Evolutionary conservation across 2,797 vertebrate genomes (phyloP).

Genomic region (Rhincodon typus): DNA sequence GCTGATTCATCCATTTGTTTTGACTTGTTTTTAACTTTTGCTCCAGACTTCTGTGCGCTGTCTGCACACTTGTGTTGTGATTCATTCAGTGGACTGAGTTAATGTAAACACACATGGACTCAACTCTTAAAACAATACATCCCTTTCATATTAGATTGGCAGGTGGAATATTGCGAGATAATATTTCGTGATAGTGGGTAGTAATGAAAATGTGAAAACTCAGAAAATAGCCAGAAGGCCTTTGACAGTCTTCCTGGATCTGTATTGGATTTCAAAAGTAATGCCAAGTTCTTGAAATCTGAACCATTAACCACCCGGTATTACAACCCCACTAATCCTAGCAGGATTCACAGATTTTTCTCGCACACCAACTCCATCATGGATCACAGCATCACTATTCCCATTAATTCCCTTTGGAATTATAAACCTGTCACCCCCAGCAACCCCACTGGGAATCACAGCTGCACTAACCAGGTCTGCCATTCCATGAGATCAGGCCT

Average conservation of each 20-base stretch:
- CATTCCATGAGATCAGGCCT: not conserved
- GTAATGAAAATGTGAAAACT: not conserved
- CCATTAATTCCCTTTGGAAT: too few species aligned
- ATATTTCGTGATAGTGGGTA: not conserved
- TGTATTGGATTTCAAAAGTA: not conserved
- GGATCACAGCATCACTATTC: too few species aligned
- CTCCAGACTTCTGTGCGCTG: not conserved
- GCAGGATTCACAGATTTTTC: not conserved
- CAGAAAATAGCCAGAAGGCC: not conserved
- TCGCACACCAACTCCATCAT: too few species aligned
- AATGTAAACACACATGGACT: not conserved
- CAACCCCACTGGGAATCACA: too few species aligned
- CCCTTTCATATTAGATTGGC: not conserved
- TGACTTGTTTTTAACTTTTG: not conserved
- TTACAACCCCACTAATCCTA: not conserved
- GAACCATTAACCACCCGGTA: too few species aligned
- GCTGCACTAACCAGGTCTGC: not conserved
- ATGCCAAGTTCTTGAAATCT: not conserved
- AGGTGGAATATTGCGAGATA: not conserved
- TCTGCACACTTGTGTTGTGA: too few species aligned
- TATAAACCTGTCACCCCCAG: too few species aligned
- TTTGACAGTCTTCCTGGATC: not conserved
- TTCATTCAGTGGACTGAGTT: not conserved
- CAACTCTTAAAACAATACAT: not conserved
- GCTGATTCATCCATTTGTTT: not conserved